A percentile compares a stretch with the other conserved stretches of the same genome.
Evolutionary conservation across 2,888 invertebrate genomes (phyloP).

Genomic region (Aquatica leii): DNA sequence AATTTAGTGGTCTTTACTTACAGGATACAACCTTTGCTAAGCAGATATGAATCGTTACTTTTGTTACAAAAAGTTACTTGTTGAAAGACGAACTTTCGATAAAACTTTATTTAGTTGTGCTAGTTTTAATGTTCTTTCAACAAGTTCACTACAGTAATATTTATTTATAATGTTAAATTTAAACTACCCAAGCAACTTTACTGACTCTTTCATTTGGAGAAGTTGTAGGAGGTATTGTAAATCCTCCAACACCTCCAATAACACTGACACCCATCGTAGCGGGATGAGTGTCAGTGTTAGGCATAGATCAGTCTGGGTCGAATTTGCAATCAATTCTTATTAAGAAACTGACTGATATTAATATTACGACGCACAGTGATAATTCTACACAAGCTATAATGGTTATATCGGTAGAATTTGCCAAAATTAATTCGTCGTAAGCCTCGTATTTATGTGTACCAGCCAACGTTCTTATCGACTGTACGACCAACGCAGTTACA

Average conservation of each 20-base stretch:
- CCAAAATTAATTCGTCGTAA: conserved; percentile 30
- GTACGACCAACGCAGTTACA: conserved; percentile 64
- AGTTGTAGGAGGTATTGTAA: conserved; percentile 57
- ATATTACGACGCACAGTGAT: conserved; percentile 62
- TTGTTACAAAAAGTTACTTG: too few species aligned
- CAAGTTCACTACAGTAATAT: neutral
- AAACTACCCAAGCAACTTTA: conserved; percentile 69
- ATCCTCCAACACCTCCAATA: conserved; percentile 51
- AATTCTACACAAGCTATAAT: conserved; percentile 65
- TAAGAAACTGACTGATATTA: conserved; percentile 64
- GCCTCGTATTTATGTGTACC: conserved; percentile 39
- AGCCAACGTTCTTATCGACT: conserved; percentile 64
- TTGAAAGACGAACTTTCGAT: too few species aligned
- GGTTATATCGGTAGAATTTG: conserved; percentile 47
- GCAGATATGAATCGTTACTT: too few species aligned
- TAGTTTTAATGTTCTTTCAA: too few species aligned
- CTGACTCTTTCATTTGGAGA: conserved; percentile 63
- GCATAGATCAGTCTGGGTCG: conserved; percentile 59
- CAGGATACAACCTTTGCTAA: too few species aligned
- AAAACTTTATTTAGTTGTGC: too few species aligned
- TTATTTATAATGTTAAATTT: too few species aligned
- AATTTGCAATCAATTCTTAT: conserved; percentile 65
- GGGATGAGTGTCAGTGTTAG: conserved; percentile 61
- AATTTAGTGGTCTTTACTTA: too few species aligned
- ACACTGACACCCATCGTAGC: conserved; percentile 54